Evolutionary conservation across 2,888 invertebrate species (phyloP), one percentile per base, ranked within the genome.

Genomic region (Tetanocera ferruginea): DNA sequence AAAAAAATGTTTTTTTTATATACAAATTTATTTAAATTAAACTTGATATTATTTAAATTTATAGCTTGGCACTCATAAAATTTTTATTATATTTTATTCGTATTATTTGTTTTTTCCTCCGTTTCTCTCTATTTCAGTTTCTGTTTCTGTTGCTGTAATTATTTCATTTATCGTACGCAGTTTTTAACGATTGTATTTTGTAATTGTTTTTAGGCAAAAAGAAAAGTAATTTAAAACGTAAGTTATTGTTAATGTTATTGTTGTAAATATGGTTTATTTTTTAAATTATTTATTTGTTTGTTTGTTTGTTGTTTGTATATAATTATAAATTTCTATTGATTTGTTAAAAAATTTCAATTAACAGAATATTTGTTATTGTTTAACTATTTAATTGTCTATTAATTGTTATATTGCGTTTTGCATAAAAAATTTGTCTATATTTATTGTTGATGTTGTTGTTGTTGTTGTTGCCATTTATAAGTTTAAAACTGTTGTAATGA

Each of bases 301-400:
- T 43, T 23, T 67, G 78, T 34, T 72, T 81, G 52, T 76, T 82
- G 23, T 81, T 75, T 82, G 77, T 80, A 73, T 81, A 76, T 81
- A 78, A 76, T 76, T 37, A 57, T 67, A 43, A 55, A 57, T 9
- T 37, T 69, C 14, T 74, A 52, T 43, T 55, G 62, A 34, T 57
- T 67, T 64, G 67, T 67, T 67, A 43, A n/a, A 19, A n/a, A 17
- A n/a, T 66, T 37, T 5, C 60, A 31, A 60, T 51, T 78, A 60
- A 64, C 60, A 66, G 62, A 57, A 49, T 74, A 25, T 52, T 37
- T 51, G 52, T 37, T 67, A 34, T 49, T 66, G 51, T 51, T 70
- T 17, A 43, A 34, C 28, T 51, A 49, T 17, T 70, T 25, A 34
- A 34, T 66, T 66, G 31, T 31, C n/a, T 17, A 37, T 67, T 67